Percentiles rank a stretch among this genome's conserved stretches.
Conservation (phyloP, 2,113 vertebrate species). For the Engystomops pustulosus region DNA sequence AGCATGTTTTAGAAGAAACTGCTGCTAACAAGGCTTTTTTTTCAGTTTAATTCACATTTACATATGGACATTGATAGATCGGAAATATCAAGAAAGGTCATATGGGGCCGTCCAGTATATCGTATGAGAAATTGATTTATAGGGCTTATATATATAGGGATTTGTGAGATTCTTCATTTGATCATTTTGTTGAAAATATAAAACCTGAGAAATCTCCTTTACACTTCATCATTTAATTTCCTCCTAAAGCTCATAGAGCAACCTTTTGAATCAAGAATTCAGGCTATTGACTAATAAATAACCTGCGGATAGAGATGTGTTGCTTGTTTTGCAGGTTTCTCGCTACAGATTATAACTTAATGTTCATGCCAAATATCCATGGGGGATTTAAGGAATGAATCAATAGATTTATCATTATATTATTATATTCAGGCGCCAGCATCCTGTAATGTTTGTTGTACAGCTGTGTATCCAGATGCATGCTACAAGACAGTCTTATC, state of each 20-base stretch:
- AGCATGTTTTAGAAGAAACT: too few species aligned
- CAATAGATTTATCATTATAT: slow-evolving; percentile 36
- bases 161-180: background rate
- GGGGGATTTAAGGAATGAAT: slow-evolving; percentile 9
- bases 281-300: slow-evolving; percentile 9
- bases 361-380: background rate
- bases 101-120: background rate
- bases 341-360: background rate
- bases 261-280: slow-evolving; percentile 23
- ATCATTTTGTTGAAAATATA: too few species aligned
- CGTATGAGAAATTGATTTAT: background rate
- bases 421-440: slow-evolving; percentile 6
- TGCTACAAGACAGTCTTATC: slow-evolving; percentile 19
- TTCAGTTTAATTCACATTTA: background rate
- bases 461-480: slow-evolving; percentile 53
- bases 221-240: background rate
- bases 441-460: slow-evolving; percentile 21
- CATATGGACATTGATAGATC: background rate
- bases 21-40: background rate
- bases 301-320: background rate
- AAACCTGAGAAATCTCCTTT: background rate
- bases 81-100: background rate
- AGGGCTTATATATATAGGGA: too few species aligned
- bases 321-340: background rate
- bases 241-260: background rate